phyloP scores from a whole-genome alignment of 1,140 invertebrate species.

The Littorina saxatilis region DNA sequence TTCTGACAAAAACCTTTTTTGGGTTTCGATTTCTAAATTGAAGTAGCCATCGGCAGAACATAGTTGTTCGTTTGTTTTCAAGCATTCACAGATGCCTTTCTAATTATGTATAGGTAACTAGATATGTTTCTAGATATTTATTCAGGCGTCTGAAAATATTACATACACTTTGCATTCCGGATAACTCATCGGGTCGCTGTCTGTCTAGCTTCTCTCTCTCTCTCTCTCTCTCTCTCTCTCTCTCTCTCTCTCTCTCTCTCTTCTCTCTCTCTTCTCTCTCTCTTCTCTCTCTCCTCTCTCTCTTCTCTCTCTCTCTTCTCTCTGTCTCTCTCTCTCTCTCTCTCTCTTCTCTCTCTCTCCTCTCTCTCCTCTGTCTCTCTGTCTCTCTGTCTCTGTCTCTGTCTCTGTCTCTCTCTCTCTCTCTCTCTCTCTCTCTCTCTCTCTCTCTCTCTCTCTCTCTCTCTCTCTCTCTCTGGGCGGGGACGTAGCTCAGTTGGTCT shows the following conservation, averaged over 20 bases:
- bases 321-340: neutral
- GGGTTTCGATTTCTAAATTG: too few relatives aligned
- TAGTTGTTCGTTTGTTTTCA: too few relatives aligned
- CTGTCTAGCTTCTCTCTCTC: neutral
- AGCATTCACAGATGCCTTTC: neutral
- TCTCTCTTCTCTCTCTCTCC: constrained; percentile 9
- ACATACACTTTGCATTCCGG: too few relatives aligned
- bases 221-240: neutral
- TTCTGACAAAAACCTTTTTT: too few relatives aligned
- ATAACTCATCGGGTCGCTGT: neutral
- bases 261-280: neutral
- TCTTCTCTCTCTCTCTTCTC: neutral
- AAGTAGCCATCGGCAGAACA: too few relatives aligned
- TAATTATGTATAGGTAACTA: neutral
- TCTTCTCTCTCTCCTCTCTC: neutral
- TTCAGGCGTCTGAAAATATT: neutral
- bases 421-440: neutral
- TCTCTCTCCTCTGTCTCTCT: neutral
- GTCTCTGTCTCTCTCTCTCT: neutral
- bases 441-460: neutral
- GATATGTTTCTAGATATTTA: neutral
- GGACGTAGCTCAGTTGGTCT: too few relatives aligned
- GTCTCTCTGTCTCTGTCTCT: neutral
- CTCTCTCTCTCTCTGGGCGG: neutral
- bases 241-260: neutral